Percentiles rank a stretch among this genome's conserved stretches.
phyloP scores from a whole-genome alignment of 2,797 vertebrate species.

The Pseudopleuronectes americanus region DNA sequence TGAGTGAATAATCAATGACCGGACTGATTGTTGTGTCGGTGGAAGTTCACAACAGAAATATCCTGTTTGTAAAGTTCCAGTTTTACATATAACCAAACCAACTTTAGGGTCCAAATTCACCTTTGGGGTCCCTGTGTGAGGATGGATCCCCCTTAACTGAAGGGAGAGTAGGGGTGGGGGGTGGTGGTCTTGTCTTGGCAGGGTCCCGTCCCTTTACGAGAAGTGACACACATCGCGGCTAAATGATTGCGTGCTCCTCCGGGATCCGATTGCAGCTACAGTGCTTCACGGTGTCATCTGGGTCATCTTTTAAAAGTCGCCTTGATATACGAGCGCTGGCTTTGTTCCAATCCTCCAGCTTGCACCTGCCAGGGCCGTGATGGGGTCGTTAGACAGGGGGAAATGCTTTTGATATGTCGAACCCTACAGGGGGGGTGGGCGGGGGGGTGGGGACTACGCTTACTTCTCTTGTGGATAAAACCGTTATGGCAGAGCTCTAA shows the following conservation, averaged over 20 bases:
- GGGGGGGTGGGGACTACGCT: background rate
- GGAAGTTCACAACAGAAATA: no score
- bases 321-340: slow-evolving; percentile 68
- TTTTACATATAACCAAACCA: no score
- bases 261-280: slow-evolving; percentile 62
- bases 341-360: slow-evolving; percentile 63
- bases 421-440: slow-evolving; percentile 14
- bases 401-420: slow-evolving; percentile 56
- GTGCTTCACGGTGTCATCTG: slow-evolving; percentile 53
- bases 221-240: slow-evolving; percentile 37
- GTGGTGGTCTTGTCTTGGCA: background rate
- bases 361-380: slow-evolving; percentile 68
- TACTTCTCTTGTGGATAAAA: background rate
- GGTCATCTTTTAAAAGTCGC: slow-evolving; percentile 64
- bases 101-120: no score
- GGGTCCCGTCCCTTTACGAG: slow-evolving; percentile 34
- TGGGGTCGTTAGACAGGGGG: slow-evolving; percentile 58
- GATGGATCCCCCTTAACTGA: no score
- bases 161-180: background rate
- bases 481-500: background rate
- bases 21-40: no score
- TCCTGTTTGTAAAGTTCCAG: no score
- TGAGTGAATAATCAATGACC: no score
- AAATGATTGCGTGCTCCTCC: slow-evolving; percentile 38
- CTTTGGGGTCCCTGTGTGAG: no score